phyloP scores from a whole-genome alignment of 2,888 invertebrate species.

The Anthophora plumipes region DNA sequence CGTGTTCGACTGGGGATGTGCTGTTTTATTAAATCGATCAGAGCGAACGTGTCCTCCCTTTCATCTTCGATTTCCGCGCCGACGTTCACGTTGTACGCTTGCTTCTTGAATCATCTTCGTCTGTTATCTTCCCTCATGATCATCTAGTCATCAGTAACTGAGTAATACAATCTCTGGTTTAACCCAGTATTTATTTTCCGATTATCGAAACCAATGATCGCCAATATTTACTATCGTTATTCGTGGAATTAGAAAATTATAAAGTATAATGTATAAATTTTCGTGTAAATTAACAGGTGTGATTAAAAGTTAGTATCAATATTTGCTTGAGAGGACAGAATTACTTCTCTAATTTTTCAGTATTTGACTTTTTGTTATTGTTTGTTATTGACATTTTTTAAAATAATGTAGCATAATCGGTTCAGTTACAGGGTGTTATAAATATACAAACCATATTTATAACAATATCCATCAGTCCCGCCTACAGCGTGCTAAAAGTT shows the following conservation, averaged over 20 bases:
- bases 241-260: too few relatives aligned
- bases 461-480: neutral
- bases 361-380: neutral
- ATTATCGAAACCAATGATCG: too few relatives aligned
- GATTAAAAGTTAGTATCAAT: too few relatives aligned
- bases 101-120: slow-evolving; percentile 9
- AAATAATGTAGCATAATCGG: too few relatives aligned
- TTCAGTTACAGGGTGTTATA: neutral
- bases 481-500: neutral
- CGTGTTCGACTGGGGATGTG: slow-evolving; percentile 24
- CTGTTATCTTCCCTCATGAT: neutral
- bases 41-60: slow-evolving; percentile 18
- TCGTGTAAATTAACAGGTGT: too few relatives aligned
- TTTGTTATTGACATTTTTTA: too few relatives aligned
- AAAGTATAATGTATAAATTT: too few relatives aligned
- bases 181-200: too few relatives aligned
- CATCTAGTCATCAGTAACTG: neutral
- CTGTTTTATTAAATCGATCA: slow-evolving; percentile 57
- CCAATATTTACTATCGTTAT: too few relatives aligned
- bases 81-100: neutral
- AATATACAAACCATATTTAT: neutral
- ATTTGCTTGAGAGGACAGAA: too few relatives aligned
- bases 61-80: slow-evolving; percentile 11
- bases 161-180: too few relatives aligned
- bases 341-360: too few relatives aligned